phyloP scores from a whole-genome alignment of 30 jellyfish, hydroid and myxozoan genomes.

The Catostylus mosaicus region DNA sequence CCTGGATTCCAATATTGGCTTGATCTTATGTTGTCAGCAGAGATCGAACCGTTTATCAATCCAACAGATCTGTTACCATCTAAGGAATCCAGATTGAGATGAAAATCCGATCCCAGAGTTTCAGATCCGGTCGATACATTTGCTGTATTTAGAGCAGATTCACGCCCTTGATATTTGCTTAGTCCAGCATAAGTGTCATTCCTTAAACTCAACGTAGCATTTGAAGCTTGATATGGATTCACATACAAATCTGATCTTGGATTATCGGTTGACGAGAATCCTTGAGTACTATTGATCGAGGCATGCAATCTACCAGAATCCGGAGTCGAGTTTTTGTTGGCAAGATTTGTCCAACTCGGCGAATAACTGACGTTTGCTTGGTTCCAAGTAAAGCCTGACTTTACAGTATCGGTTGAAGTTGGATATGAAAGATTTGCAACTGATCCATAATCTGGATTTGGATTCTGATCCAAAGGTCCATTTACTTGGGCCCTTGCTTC shows the following conservation, averaged over 20 bases:
- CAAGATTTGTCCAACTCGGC: no score
- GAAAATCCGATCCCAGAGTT: not conserved
- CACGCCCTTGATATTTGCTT: not conserved
- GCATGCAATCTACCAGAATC: no score
- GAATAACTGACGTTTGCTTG: no score
- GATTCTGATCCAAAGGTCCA: not conserved
- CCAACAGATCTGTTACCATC: not conserved
- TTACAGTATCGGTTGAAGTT: no score
- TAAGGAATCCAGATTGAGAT: not conserved
- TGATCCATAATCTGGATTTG: not conserved
- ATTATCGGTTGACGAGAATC: not conserved
- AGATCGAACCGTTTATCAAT: not conserved
- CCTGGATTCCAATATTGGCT: slow-evolving; percentile 1
- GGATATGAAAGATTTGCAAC: no score
- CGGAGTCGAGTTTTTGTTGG: no score
- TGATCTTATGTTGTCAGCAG: not conserved
- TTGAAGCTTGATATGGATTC: not conserved
- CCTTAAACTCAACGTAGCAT: not conserved
- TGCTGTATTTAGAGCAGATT: not conserved
- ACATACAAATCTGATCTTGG: not conserved
- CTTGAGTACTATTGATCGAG: no score
- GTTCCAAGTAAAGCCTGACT: no score
- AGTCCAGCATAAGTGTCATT: not conserved
- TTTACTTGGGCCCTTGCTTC: not conserved
- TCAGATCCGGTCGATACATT: not conserved